Evolutionary conservation across 2,113 vertebrate species (phyloP).

Genomic region (Mungos mungo): DNA sequence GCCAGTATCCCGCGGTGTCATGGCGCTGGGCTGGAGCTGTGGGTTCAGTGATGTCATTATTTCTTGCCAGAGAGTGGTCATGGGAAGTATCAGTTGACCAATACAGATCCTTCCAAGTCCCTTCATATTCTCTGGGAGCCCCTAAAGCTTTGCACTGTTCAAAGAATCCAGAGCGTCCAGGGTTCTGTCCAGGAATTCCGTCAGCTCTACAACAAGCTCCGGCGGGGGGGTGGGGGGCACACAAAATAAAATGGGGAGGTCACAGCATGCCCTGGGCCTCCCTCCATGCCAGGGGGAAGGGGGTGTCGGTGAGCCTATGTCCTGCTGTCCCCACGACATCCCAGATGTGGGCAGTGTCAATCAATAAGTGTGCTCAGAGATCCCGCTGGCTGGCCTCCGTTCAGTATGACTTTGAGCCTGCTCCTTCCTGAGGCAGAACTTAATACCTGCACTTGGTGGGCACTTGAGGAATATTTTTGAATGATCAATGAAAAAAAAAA

Average conservation of each 20-base stretch:
- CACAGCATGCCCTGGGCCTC: background rate
- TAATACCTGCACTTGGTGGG: background rate
- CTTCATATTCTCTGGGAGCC: background rate
- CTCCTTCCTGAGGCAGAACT: background rate
- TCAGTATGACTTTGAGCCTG: background rate
- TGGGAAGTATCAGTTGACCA: background rate
- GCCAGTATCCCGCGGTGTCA: rapidly evolving
- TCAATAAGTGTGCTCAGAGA: background rate
- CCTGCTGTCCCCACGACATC: rapidly evolving
- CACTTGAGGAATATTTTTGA: background rate
- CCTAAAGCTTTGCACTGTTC: background rate
- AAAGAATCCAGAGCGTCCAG: background rate
- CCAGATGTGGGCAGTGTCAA: background rate
- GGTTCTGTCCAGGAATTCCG: background rate
- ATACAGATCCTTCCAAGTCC: background rate
- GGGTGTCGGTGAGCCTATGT: background rate
- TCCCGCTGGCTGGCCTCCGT: too few species aligned
- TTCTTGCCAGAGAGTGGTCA: background rate
- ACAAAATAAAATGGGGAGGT: background rate
- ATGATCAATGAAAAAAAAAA: background rate
- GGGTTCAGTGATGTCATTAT: rapidly evolving
- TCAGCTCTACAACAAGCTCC: background rate
- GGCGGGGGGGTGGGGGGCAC: background rate
- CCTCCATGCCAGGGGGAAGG: background rate
- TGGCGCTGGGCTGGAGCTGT: rapidly evolving